These are phyloP conservation scores for Oryzias sinensis DNA, from an alignment of 2,797 vertebrate species.

Conservation along the genomic window DNA sequence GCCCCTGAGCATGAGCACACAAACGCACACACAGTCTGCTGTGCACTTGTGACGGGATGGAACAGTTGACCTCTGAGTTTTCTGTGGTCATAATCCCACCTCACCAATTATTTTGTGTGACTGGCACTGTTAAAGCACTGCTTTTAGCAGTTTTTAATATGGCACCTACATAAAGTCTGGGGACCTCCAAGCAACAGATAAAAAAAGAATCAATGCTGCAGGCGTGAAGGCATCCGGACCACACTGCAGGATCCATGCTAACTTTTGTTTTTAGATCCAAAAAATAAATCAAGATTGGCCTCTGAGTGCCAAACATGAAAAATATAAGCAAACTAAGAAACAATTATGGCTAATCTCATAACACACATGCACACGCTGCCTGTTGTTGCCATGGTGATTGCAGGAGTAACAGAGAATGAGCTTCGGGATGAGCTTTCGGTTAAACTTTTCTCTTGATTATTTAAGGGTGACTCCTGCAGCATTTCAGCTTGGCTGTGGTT, in stretches of 20 bases:
- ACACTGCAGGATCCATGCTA: background rate
- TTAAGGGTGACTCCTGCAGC: background rate
- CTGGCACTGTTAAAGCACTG: slow-evolving; percentile 37
- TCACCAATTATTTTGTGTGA: slow-evolving; percentile 56
- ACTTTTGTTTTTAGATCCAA: slow-evolving; percentile 10
- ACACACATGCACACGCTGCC: background rate
- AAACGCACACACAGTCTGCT: slow-evolving; percentile 22
- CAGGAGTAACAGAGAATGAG: background rate
- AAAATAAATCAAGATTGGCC: background rate
- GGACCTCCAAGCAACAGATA: slow-evolving; percentile 18
- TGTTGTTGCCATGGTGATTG: background rate
- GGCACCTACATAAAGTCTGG: slow-evolving; percentile 35
- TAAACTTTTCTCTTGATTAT: background rate
- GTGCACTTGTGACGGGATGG: slow-evolving; percentile 46
- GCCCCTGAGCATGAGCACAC: slow-evolving; percentile 41
- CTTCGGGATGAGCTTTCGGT: background rate
- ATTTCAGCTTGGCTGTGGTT: background rate
- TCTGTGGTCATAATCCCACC: slow-evolving; percentile 47
- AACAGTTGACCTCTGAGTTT: slow-evolving; percentile 63
- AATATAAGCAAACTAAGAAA: background rate
- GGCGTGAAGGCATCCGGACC: slow-evolving; percentile 4
- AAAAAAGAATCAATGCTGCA: slow-evolving; percentile 26
- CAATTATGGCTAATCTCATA: background rate
- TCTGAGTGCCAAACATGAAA: background rate
- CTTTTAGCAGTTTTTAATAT: slow-evolving; percentile 36